These are phyloP conservation scores for Drosophila watanabei DNA, from an alignment of 1,140 invertebrate species.

Conservation along the genomic window DNA sequence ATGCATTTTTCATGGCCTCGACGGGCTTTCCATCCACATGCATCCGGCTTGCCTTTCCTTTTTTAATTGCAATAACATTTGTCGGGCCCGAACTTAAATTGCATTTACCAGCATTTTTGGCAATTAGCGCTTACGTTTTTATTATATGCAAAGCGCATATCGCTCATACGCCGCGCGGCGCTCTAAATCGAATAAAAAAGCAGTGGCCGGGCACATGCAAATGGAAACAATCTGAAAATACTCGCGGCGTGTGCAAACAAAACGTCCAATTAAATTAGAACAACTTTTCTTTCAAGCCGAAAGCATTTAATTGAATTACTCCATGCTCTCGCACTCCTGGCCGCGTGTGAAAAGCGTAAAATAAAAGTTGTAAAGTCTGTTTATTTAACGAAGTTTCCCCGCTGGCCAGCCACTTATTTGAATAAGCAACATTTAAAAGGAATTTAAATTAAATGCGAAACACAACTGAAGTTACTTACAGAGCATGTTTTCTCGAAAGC, in stretches of 20 bases:
- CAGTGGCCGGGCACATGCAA: slow-evolving; percentile 35
- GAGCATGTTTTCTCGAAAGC: not conserved
- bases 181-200: slow-evolving; percentile 68
- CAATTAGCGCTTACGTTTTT: slow-evolving; percentile 66
- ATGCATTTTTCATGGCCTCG: slow-evolving; percentile 79
- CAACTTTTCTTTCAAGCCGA: slow-evolving; percentile 72
- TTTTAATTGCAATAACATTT: slow-evolving; percentile 82
- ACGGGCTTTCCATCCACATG: slow-evolving; percentile 30
- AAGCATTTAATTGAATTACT: slow-evolving; percentile 73
- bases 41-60: slow-evolving; percentile 38
- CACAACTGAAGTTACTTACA: not conserved
- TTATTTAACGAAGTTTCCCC: slow-evolving; percentile 22
- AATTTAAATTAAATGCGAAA: slow-evolving; percentile 14
- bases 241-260: slow-evolving; percentile 58
- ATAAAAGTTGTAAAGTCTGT: slow-evolving; percentile 34
- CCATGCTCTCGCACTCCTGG: slow-evolving; percentile 1
- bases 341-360: slow-evolving; percentile 10
- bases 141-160: slow-evolving; percentile 41
- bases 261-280: slow-evolving; percentile 73
- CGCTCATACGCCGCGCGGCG: slow-evolving; percentile 60
- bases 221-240: slow-evolving; percentile 63
- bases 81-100: slow-evolving; percentile 69
- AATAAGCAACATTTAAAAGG: slow-evolving; percentile 30
- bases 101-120: slow-evolving; percentile 70
- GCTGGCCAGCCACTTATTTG: slow-evolving; percentile 30